Base-by-base conservation (phyloP, 2,888 invertebrate genomes). In the Eilema depressum region DNA sequence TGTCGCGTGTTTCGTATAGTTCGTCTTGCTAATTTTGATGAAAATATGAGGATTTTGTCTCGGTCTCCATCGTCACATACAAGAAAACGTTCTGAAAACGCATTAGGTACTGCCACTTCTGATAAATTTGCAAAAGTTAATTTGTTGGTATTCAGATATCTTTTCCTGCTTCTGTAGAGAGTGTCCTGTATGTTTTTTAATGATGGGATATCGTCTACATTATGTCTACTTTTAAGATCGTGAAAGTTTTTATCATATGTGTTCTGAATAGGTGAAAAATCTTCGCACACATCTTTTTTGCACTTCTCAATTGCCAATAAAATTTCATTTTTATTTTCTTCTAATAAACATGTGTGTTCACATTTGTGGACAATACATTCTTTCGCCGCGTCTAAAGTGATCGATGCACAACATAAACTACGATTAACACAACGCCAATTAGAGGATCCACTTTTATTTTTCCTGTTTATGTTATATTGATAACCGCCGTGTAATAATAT, bases 31-130 rank as follows among this genome's bases (percentile, higher is more conserved):
- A 30, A 12, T 61, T 61, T 61, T 28, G n/a, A 61, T 26, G 28
- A 61, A 61, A 61, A 61, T 28, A 61, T 30, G 30, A 68, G 26
- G n/a, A 61, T 61, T 61, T 61, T 61, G 10, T 59, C 61, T 26
- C 61, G 26, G 61, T 61, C 61, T 1, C 25, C 25, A 25, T 61
- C 61, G 25, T 25, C 61, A 30, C 25, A n/a, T n/a, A n/a, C n/a
- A n/a, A n/a, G 61, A 61, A 61, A 61, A 30, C 30, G 26, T 53
- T 56, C 63, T 53, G 63, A 26, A 28, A 61, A 61, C 28, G 28
- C 61, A 25, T 23, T 23, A 28, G 61, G 61, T 12, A 61, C 61
- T 12, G 26, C 28, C 26, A 61, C 61, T 26, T 61, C n/a, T n/a
- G 25, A 25, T 26, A 60, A 28, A 28, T 61, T 25, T 30, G 26